phyloP scores from a whole-genome alignment of 92 coral and sea anemone species.

The Actinostola sp. region DNA sequence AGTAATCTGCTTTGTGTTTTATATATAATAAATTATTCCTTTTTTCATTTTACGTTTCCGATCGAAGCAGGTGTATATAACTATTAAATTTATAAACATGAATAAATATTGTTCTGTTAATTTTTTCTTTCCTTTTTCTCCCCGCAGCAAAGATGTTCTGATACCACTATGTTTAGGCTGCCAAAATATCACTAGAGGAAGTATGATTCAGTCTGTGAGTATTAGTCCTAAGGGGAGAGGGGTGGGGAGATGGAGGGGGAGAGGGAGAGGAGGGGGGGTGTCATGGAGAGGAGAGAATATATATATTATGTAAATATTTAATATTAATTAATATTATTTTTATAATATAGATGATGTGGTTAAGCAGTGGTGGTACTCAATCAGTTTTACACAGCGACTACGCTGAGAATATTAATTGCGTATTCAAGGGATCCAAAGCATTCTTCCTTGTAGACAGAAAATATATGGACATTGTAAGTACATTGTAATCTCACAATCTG shows the following conservation, averaged over 20 bases:
- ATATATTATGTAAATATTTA: too few species aligned
- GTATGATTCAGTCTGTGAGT: constrained; percentile 73
- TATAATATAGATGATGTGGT: constrained; percentile 76
- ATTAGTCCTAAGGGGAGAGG: too few species aligned
- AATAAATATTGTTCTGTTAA: background rate
- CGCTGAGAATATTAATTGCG: constrained; percentile 82
- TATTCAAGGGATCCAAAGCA: constrained; percentile 65
- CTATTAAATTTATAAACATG: too few species aligned
- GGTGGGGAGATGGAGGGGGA: too few species aligned
- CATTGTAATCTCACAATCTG: too few species aligned
- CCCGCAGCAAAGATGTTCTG: constrained; percentile 71
- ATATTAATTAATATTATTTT: background rate
- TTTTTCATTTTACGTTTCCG: too few species aligned
- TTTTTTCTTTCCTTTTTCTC: background rate
- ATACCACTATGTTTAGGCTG: constrained; percentile 79
- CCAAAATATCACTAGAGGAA: constrained; percentile 59
- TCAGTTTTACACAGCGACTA: constrained; percentile 85
- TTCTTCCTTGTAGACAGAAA: constrained; percentile 67
- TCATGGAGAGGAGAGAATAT: too few species aligned
- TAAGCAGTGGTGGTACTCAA: constrained; percentile 90
- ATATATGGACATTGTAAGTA: constrained; percentile 64
- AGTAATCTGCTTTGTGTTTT: too few species aligned
- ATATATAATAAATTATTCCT: too few species aligned
- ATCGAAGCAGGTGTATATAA: too few species aligned
- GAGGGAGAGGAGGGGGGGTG: too few species aligned